phyloP scores from a whole-genome alignment of 2,888 invertebrate species.

The Byasa hedistus region DNA sequence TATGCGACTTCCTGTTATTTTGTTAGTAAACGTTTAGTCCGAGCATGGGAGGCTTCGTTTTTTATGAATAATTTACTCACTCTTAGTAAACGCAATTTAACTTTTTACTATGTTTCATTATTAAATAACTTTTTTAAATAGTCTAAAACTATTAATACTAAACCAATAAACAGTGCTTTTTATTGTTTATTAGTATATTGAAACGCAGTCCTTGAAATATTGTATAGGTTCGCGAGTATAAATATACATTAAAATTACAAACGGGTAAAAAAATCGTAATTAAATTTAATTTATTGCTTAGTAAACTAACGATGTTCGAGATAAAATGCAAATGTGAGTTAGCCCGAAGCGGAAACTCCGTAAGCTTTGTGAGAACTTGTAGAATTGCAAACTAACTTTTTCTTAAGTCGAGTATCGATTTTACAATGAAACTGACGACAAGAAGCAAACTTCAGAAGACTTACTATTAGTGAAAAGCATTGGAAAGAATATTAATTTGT shows the following conservation, averaged over 20 bases:
- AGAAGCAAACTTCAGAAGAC: background rate
- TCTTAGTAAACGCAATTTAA: too few species aligned
- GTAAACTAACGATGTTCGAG: background rate
- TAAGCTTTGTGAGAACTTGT: background rate
- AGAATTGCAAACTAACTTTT: slow-evolving; percentile 6
- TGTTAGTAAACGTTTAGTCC: too few species aligned
- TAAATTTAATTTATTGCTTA: background rate
- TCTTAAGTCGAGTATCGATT: slow-evolving; percentile 5
- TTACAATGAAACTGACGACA: background rate
- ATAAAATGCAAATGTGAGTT: slow-evolving; percentile 3
- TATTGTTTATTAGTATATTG: too few species aligned
- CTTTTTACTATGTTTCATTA: too few species aligned
- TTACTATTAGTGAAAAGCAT: slow-evolving; percentile 1
- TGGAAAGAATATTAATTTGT: background rate
- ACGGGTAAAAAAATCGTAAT: background rate
- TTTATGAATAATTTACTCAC: too few species aligned
- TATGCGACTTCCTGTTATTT: too few species aligned
- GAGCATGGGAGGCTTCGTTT: too few species aligned
- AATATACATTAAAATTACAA: background rate
- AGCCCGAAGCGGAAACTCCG: background rate
- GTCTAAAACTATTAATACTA: too few species aligned
- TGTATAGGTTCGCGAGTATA: background rate
- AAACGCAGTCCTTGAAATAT: too few species aligned
- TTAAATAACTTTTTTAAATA: too few species aligned
- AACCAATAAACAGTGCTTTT: too few species aligned